Base-by-base conservation (phyloP, 1,140 invertebrate genomes). In the Arion vulgaris region DNA sequence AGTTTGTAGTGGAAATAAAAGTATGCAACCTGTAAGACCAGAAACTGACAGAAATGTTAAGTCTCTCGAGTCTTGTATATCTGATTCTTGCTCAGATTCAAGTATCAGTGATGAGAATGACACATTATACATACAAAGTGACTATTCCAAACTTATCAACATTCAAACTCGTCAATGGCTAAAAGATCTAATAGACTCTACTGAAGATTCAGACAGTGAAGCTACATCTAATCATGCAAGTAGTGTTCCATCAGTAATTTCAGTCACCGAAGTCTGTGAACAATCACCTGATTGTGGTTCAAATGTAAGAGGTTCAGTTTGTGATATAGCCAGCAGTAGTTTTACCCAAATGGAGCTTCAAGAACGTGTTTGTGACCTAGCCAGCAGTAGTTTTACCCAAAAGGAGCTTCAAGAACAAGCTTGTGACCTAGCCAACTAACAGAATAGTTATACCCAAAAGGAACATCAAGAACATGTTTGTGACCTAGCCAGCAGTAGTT, bases 141-240 rank as follows among this genome's bases (percentile, higher is more conserved):
- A 73, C 5, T 32, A 15, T 73, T 49, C 71, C 19, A 26, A 39
- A 41, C 17, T 73, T n/a, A 11, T 19, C 34, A 39, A n/a, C 19
- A 41, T 39, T 38, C 36, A n/a, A 23, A 49, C n/a, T 41, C 71
- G 34, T 26, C 1, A 77, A 9, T 77, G 74, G 76, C 32, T 78
- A 17, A 45, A 62, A 23, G 76, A 78, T 23, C 36, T 78, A 13
- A 66, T 78, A 36, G 76, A 78, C n/a, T 78, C 76, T 45, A 66
- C 76, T 68, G 76, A 36, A 39, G 53, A 68, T 45, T 78, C 76
- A 13, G 76, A 78, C 17, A 78, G 76, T 78, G 57, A 78, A 19
- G 1, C 32, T 5, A 4, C 74, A 36, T 57, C 57, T 38, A 1
- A 66, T 32, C 11, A 23, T 19, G 0, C 32, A 23, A 39, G 11